These are phyloP conservation scores for Coracias cyanogaster DNA, from an alignment of 2,797 vertebrate genomes.

Conservation along the genomic window DNA sequence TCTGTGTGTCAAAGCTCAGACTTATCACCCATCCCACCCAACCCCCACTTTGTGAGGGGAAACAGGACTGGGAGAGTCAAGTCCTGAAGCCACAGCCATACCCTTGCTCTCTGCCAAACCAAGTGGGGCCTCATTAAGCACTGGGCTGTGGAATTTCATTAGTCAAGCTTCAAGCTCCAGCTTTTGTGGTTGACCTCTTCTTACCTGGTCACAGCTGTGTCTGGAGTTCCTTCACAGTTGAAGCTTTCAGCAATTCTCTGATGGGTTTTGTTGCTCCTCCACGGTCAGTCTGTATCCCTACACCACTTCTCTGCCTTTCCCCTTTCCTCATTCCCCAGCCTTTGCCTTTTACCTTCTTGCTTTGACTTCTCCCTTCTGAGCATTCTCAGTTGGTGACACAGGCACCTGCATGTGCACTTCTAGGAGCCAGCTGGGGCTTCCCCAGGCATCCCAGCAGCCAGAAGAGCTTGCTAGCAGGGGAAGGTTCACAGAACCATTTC, in stretches of 20 bases:
- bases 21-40: background rate
- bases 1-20: background rate
- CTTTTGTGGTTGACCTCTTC: background rate
- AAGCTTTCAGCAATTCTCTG: background rate
- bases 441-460: background rate
- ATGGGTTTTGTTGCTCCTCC: background rate
- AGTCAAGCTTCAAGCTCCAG: background rate
- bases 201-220: background rate
- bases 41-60: accelerated
- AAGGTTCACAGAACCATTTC: background rate
- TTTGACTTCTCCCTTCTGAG: background rate
- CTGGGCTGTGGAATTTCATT: background rate
- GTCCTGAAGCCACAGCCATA: background rate
- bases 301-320: background rate
- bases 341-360: background rate
- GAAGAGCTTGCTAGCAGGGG: background rate
- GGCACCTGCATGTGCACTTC: background rate
- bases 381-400: background rate
- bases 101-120: background rate
- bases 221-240: background rate
- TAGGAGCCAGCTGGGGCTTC: background rate
- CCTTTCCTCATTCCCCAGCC: background rate
- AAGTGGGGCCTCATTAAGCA: background rate
- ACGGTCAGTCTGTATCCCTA: background rate
- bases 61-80: background rate